A percentile compares a stretch with the other conserved stretches of the same genome.
These are phyloP conservation scores for Gnatocerus cornutus DNA, from an alignment of 2,888 invertebrate species.

Conservation along the genomic window DNA sequence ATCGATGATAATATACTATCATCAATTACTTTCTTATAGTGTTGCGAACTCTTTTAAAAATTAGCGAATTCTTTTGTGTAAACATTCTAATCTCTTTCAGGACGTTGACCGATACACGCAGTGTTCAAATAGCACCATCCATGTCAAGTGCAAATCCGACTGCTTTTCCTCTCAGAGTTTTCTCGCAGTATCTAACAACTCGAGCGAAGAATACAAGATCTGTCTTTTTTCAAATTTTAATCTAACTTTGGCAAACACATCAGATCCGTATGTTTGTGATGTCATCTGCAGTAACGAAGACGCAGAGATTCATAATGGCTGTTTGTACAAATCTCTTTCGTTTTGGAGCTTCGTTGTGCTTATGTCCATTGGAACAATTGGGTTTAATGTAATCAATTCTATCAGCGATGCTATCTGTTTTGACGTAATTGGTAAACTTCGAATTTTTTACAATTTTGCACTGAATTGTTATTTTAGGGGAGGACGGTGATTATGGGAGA, in stretches of 20 bases:
- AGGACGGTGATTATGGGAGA: slow-evolving; percentile 82
- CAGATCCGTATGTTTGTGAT: slow-evolving; percentile 10
- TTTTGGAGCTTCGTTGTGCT: slow-evolving; percentile 85
- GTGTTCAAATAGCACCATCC: slow-evolving; percentile 26
- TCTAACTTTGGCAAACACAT: neutral
- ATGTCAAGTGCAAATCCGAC: slow-evolving; percentile 33
- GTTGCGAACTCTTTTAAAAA: neutral
- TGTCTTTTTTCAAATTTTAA: slow-evolving; percentile 37
- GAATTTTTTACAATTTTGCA: neutral
- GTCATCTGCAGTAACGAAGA: slow-evolving; percentile 59
- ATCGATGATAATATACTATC: slow-evolving; percentile 1
- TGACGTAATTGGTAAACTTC: slow-evolving; percentile 82
- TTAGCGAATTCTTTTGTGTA: neutral
- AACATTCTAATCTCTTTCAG: slow-evolving; percentile 30
- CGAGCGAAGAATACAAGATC: slow-evolving; percentile 39
- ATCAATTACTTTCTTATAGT: slow-evolving; percentile 8
- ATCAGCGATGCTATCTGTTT: slow-evolving; percentile 94
- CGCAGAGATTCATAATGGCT: slow-evolving; percentile 59
- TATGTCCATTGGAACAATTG: slow-evolving; percentile 83
- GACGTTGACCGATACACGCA: slow-evolving; percentile 11
- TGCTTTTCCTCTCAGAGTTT: slow-evolving; percentile 45
- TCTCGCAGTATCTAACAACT: slow-evolving; percentile 41
- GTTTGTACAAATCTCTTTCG: slow-evolving; percentile 75
- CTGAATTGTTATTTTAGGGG: slow-evolving; percentile 71
- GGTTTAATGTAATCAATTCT: slow-evolving; percentile 89